phyloP scores from a whole-genome alignment of 1,140 invertebrate genomes.

The Camponotus pennsylvanicus region DNA sequence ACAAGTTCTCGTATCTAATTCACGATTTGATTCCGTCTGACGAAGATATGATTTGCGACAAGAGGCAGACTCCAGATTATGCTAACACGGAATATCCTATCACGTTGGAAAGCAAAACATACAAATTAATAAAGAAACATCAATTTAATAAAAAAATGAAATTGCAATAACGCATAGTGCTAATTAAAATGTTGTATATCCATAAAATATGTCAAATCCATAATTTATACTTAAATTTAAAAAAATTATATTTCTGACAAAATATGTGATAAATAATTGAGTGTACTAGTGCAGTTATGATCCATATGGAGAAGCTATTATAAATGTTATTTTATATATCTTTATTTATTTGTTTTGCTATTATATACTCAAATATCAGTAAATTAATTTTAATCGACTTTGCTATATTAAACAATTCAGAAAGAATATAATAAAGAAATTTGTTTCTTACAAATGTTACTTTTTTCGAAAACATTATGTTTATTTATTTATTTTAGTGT shows the following conservation, averaged over 20 bases:
- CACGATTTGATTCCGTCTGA: constrained; percentile 67
- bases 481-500: too few relatives aligned
- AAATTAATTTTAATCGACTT: too few relatives aligned
- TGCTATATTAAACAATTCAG: too few relatives aligned
- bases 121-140: constrained; percentile 28
- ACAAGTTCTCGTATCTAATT: constrained; percentile 68
- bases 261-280: too few relatives aligned
- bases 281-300: too few relatives aligned
- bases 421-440: too few relatives aligned
- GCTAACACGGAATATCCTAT: neutral
- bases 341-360: too few relatives aligned
- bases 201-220: neutral
- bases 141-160: neutral
- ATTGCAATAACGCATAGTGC: neutral
- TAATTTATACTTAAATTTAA: neutral
- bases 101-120: neutral
- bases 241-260: neutral
- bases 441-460: too few relatives aligned
- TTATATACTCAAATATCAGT: too few relatives aligned
- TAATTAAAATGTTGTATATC: neutral
- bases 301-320: too few relatives aligned
- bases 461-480: too few relatives aligned
- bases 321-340: too few relatives aligned
- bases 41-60: constrained; percentile 71
- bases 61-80: neutral